Conservation (phyloP, 2,113 vertebrate genomes). For the Urocolius indicus region DNA sequence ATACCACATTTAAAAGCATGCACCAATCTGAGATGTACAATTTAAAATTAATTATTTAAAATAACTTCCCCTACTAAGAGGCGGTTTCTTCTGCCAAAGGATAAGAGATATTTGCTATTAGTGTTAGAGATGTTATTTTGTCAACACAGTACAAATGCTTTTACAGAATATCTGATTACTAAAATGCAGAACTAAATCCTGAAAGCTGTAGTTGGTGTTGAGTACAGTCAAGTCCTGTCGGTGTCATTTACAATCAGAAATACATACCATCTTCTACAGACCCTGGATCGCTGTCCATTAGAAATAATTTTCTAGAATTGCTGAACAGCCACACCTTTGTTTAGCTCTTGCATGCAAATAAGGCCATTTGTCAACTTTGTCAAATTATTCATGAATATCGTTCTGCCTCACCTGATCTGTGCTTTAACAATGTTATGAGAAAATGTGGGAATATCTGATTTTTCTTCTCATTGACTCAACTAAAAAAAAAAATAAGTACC, state of each 20-base stretch:
- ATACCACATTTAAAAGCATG: background rate
- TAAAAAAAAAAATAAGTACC: background rate
- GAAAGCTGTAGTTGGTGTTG: background rate
- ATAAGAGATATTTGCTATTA: background rate
- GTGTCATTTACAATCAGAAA: background rate
- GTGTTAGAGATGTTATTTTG: background rate
- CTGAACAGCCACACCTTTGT: background rate
- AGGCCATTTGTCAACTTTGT: background rate
- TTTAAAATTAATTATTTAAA: conserved; percentile 26
- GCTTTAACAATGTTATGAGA: background rate
- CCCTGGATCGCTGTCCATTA: background rate
- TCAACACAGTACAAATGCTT: background rate
- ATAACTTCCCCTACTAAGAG: background rate
- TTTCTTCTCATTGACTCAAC: background rate
- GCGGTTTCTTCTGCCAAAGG: background rate
- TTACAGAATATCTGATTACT: background rate
- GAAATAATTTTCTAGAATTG: background rate
- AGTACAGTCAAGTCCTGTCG: background rate
- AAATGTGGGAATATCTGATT: background rate
- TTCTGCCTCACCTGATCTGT: background rate
- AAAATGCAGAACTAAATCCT: background rate
- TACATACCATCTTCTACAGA: background rate
- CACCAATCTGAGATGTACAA: background rate
- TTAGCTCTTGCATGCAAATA: background rate
- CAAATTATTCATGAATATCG: background rate